Conservation (phyloP, 2,113 vertebrate species). For the Eurypyga helias region DNA sequence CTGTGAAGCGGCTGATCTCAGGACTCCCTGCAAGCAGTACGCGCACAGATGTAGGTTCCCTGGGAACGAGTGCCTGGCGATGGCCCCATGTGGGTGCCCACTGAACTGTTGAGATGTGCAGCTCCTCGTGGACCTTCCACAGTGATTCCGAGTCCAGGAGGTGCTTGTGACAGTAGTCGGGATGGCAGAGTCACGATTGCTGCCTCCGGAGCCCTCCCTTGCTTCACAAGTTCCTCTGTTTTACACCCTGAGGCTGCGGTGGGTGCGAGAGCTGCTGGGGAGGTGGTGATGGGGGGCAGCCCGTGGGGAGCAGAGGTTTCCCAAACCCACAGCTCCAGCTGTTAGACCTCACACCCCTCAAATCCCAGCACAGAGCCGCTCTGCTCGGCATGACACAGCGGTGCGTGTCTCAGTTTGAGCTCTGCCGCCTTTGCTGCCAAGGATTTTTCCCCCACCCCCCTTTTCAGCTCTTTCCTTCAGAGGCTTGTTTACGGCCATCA, state of each 20-base stretch:
- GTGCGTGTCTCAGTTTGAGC: not conserved
- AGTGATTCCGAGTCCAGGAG: not conserved
- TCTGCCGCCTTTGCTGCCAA: not conserved
- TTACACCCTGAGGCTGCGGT: accelerated
- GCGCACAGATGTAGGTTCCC: accelerated
- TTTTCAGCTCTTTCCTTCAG: not conserved
- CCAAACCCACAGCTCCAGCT: not conserved
- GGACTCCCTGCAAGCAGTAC: not conserved
- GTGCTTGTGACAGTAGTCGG: not conserved
- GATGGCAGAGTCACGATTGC: accelerated
- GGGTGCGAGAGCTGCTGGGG: not conserved
- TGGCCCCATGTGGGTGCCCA: accelerated
- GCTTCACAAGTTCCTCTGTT: not conserved
- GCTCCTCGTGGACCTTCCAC: not conserved
- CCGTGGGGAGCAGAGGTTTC: not conserved
- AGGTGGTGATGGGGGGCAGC: not conserved
- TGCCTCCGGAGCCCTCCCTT: not conserved
- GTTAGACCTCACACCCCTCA: accelerated
- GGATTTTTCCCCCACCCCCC: not conserved
- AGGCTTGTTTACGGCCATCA: not conserved
- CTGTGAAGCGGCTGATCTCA: not conserved
- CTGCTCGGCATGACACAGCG: accelerated
- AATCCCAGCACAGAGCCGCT: not conserved
- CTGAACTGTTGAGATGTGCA: not conserved
- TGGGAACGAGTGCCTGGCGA: accelerated